Conservation (phyloP, 2,797 vertebrate species). For the Hozukius guyotensis region DNA sequence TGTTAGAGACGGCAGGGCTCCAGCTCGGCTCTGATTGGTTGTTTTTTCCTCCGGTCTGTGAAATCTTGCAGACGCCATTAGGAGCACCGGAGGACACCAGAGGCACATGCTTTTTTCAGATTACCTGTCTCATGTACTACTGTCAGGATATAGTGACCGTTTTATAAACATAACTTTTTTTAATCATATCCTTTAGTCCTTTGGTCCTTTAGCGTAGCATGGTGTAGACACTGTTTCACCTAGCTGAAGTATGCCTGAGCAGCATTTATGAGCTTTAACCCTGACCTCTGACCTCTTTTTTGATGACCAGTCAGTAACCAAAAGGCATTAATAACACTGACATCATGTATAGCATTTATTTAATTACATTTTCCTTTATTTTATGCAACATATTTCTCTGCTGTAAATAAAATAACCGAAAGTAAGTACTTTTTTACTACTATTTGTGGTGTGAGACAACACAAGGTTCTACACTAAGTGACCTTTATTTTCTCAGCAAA, state of each 20-base stretch:
- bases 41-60: too few species aligned
- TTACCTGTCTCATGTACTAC: too few species aligned
- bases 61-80: too few species aligned
- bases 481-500: slow-evolving; percentile 36
- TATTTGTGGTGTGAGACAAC: slow-evolving; percentile 5
- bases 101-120: too few species aligned
- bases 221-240: background rate
- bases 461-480: slow-evolving; percentile 16
- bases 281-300: slow-evolving; percentile 19
- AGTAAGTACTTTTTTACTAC: background rate
- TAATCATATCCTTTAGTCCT: too few species aligned
- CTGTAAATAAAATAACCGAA: background rate
- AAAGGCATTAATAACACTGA: background rate
- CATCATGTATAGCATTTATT: background rate
- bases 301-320: background rate
- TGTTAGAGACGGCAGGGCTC: too few species aligned
- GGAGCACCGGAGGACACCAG: too few species aligned
- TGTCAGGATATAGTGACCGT: too few species aligned
- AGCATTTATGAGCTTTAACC: background rate
- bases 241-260: background rate
- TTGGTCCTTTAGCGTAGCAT: background rate
- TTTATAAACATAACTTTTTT: too few species aligned
- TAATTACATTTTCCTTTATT: background rate
- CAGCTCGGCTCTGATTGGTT: too few species aligned
- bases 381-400: background rate